phyloP scores from a whole-genome alignment of 2,888 invertebrate species.

The Eupelmus urozonus region DNA sequence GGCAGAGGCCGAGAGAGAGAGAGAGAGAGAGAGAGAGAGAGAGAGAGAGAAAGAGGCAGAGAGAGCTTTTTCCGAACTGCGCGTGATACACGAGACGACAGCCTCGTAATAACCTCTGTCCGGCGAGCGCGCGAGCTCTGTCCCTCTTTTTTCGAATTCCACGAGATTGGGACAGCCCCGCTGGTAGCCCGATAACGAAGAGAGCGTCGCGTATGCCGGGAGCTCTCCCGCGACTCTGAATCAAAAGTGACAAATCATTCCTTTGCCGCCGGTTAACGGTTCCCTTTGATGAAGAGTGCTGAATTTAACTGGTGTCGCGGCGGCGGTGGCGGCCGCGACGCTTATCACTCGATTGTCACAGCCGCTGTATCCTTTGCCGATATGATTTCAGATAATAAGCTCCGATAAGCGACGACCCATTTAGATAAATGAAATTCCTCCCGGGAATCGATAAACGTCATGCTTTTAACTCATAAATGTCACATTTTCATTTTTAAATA shows the following conservation, averaged over 20 bases:
- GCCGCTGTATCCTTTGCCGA: background rate
- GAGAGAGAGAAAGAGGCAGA: too few species aligned
- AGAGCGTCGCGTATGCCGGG: background rate
- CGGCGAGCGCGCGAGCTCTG: background rate
- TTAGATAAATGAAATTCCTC: too few species aligned
- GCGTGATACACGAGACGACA: slow-evolving; percentile 62
- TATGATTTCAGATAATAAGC: too few species aligned
- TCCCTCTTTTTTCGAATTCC: slow-evolving; percentile 8
- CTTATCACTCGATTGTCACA: background rate
- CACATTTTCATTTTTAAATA: too few species aligned
- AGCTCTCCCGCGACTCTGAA: slow-evolving; percentile 63
- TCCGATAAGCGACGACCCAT: too few species aligned
- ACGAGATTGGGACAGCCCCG: background rate
- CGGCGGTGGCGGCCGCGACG: background rate
- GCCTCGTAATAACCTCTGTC: slow-evolving; percentile 60
- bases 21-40: too few species aligned
- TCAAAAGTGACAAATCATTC: slow-evolving; percentile 62
- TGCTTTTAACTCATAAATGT: too few species aligned
- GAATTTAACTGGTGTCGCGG: too few species aligned
- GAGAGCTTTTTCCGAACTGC: slow-evolving; percentile 60
- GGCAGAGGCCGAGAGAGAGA: too few species aligned
- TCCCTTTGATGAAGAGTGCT: too few species aligned
- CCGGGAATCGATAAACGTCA: too few species aligned
- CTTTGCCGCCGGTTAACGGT: slow-evolving; percentile 49
- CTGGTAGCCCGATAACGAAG: slow-evolving; percentile 14